These are phyloP conservation scores for Augiades crinisus DNA, from an alignment of 2,888 invertebrate genomes.

Conservation along the genomic window DNA sequence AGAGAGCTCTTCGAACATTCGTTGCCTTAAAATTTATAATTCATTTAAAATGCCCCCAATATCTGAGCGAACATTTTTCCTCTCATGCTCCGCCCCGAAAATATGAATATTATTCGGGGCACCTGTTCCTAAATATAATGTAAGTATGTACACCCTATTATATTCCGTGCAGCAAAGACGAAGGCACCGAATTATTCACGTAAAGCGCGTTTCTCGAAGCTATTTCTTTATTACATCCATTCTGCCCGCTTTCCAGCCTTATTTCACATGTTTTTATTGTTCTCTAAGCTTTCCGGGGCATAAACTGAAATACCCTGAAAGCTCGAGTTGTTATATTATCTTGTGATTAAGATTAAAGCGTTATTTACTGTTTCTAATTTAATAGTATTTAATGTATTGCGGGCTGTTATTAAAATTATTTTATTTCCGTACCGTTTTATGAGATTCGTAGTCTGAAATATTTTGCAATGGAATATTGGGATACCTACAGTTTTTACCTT, in stretches of 20 bases:
- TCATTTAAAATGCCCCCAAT: constrained; percentile 17
- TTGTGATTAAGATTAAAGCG: constrained; percentile 13
- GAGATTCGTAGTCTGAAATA: too few species aligned
- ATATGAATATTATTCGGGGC: constrained; percentile 33
- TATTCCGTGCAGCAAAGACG: constrained; percentile 42
- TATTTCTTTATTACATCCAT: constrained; percentile 68
- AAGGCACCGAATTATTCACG: constrained; percentile 57
- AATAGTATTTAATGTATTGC: too few species aligned
- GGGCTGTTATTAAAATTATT: too few species aligned
- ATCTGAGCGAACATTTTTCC: constrained; percentile 6
- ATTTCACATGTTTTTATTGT: constrained; percentile 59
- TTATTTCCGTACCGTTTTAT: too few species aligned
- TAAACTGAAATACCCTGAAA: constrained; percentile 33
- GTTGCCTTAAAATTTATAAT: constrained; percentile 18
- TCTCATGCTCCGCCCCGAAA: constrained; percentile 15
- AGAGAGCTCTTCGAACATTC: constrained; percentile 5
- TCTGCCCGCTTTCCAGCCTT: constrained; percentile 48
- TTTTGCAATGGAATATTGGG: too few species aligned
- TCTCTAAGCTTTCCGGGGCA: constrained; percentile 34
- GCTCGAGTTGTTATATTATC: constrained; percentile 26
- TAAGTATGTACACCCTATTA: constrained; percentile 29
- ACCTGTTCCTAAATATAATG: constrained; percentile 11
- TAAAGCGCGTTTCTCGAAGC: constrained; percentile 50
- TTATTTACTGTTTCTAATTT: neutral
- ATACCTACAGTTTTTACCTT: too few species aligned